Percentiles rank a stretch among this genome's conserved stretches.
These are phyloP conservation scores for Synaphobranchus kaupii DNA, from an alignment of 2,797 vertebrate genomes.

Conservation along the genomic window DNA sequence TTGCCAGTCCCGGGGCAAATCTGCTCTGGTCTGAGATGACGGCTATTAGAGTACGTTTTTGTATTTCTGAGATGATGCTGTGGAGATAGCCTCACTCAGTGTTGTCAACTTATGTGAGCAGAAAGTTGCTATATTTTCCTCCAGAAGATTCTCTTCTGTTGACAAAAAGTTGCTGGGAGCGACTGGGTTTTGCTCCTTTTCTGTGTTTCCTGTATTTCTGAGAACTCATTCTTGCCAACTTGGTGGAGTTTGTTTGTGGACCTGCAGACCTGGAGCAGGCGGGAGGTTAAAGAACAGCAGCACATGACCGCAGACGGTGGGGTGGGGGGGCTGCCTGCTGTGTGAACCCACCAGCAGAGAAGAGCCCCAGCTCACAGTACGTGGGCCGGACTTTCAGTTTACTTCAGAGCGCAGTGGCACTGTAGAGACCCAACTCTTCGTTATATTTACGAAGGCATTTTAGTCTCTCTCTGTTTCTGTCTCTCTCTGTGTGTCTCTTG, in stretches of 20 bases:
- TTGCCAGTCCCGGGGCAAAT: neutral
- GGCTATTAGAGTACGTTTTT: neutral
- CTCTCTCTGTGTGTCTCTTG: no score
- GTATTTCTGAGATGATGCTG: neutral
- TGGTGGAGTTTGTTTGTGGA: slow-evolving; percentile 16
- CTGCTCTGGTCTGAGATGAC: neutral
- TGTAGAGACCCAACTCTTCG: neutral
- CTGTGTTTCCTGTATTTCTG: neutral
- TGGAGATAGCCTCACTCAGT: neutral
- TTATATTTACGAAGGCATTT: neutral
- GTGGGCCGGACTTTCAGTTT: neutral
- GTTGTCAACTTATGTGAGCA: neutral
- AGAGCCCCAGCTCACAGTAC: neutral
- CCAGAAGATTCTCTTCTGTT: neutral
- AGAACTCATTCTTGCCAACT: neutral
- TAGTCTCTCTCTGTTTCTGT: neutral
- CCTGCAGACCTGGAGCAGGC: neutral
- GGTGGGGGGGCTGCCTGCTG: no score
- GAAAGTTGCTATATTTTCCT: neutral
- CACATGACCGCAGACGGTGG: neutral
- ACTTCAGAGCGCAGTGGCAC: neutral
- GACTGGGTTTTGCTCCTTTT: neutral
- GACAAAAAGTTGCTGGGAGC: neutral
- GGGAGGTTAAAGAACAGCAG: slow-evolving; percentile 10
- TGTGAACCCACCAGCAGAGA: neutral